A percentile compares a stretch with the other conserved stretches of the same genome.
Evolutionary conservation across 2,888 invertebrate genomes (phyloP).

Genomic region (Monopis laevigella): DNA sequence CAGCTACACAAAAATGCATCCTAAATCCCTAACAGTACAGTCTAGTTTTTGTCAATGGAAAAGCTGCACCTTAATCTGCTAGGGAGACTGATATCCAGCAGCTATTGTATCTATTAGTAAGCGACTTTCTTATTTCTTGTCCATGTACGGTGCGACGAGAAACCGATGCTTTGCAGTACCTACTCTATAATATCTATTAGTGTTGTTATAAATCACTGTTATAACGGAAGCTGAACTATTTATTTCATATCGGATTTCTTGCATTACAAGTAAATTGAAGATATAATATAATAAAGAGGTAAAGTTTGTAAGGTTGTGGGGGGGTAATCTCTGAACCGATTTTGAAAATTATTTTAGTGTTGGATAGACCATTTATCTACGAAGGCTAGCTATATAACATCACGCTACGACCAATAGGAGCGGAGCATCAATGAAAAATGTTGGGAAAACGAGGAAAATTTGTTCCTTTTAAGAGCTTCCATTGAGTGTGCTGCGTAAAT

Average conservation of each 20-base stretch:
- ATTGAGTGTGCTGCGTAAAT: too few relatives aligned
- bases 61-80: conserved; percentile 21
- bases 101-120: conserved; percentile 64
- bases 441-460: too few relatives aligned
- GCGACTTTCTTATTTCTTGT: conserved; percentile 62
- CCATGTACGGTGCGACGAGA: conserved; percentile 59
- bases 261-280: too few relatives aligned
- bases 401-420: too few relatives aligned
- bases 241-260: not conserved
- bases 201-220: conserved; percentile 12
- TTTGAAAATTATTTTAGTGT: too few relatives aligned
- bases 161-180: conserved; percentile 23
- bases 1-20: conserved; percentile 1
- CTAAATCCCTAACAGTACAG: conserved; percentile 1
- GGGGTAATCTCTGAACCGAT: too few relatives aligned
- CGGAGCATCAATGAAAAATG: too few relatives aligned
- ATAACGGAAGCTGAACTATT: not conserved
- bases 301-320: too few relatives aligned
- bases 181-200: conserved; percentile 11
- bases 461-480: too few relatives aligned
- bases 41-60: conserved; percentile 2
- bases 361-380: too few relatives aligned
- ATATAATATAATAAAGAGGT: too few relatives aligned
- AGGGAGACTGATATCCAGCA: conserved; percentile 29
- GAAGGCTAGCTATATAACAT: too few relatives aligned